These are phyloP conservation scores for Sympetrum striolatum DNA, from an alignment of 2,888 invertebrate genomes.

Conservation along the genomic window DNA sequence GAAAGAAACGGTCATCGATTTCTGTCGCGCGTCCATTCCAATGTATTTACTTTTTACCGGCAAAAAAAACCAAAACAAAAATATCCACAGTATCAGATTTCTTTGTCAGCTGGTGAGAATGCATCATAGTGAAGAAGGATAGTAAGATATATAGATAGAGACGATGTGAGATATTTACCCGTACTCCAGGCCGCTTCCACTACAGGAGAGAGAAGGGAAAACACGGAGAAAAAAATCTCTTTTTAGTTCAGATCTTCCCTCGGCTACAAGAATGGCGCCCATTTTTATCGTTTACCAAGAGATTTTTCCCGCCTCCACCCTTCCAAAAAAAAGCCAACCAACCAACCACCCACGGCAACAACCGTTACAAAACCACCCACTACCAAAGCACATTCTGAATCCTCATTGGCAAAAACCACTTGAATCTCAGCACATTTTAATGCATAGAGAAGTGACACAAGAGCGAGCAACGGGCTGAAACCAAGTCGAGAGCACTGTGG, in stretches of 20 bases:
- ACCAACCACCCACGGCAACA: background rate
- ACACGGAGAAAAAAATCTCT: constrained; percentile 47
- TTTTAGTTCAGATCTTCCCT: constrained; percentile 38
- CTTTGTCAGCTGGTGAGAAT: constrained; percentile 42
- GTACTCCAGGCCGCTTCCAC: constrained; percentile 51
- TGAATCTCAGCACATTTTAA: no score
- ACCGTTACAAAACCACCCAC: background rate
- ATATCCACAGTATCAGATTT: constrained; percentile 25
- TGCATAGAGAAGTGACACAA: background rate
- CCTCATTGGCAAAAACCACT: no score
- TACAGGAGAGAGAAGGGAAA: constrained; percentile 48
- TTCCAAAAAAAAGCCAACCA: constrained; percentile 11
- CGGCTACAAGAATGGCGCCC: constrained; percentile 1
- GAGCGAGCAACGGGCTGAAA: background rate
- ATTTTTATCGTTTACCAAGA: background rate
- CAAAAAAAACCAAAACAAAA: constrained; percentile 12
- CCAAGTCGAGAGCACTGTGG: background rate
- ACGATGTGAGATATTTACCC: constrained; percentile 46
- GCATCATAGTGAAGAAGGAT: constrained; percentile 13
- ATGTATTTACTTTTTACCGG: background rate
- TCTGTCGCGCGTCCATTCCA: background rate
- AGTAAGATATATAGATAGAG: constrained; percentile 36
- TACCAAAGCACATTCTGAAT: background rate
- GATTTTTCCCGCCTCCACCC: constrained; percentile 18
- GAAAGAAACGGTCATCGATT: background rate